These are phyloP conservation scores for Coranthus polyacanthus DNA, from an alignment of 2,797 vertebrate genomes.

Conservation along the genomic window DNA sequence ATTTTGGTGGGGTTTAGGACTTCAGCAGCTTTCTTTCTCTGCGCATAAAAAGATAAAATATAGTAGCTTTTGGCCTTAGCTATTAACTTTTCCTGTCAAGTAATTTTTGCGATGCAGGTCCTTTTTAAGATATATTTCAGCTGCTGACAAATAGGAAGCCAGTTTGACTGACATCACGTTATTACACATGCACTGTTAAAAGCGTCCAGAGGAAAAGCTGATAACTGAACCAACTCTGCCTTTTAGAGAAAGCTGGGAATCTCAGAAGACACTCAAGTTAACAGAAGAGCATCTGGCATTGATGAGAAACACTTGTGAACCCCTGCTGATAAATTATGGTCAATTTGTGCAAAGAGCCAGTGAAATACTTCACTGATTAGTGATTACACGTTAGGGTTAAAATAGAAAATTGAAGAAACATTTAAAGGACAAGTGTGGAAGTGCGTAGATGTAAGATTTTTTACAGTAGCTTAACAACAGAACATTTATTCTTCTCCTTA, in stretches of 20 bases:
- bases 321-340: slow-evolving; percentile 40
- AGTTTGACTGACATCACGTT: too few species aligned
- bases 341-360: slow-evolving; percentile 34
- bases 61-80: too few species aligned
- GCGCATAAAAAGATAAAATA: too few species aligned
- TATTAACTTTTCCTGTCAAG: too few species aligned
- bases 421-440: neutral
- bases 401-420: neutral
- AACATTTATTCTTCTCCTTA: neutral
- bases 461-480: neutral
- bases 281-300: slow-evolving; percentile 1
- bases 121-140: too few species aligned
- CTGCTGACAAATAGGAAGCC: too few species aligned
- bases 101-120: too few species aligned
- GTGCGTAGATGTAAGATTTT: neutral
- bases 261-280: neutral
- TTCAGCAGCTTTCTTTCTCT: too few species aligned
- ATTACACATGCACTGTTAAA: too few species aligned
- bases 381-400: slow-evolving; percentile 15
- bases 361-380: slow-evolving; percentile 37
- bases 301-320: slow-evolving; percentile 35
- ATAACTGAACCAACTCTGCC: neutral
- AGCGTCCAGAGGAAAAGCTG: neutral
- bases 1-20: too few species aligned
- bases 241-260: neutral